Evolutionary conservation across 2,888 invertebrate genomes (phyloP), one percentile per base, ranked within the genome.

Genomic region (Macrophya annulata): DNA sequence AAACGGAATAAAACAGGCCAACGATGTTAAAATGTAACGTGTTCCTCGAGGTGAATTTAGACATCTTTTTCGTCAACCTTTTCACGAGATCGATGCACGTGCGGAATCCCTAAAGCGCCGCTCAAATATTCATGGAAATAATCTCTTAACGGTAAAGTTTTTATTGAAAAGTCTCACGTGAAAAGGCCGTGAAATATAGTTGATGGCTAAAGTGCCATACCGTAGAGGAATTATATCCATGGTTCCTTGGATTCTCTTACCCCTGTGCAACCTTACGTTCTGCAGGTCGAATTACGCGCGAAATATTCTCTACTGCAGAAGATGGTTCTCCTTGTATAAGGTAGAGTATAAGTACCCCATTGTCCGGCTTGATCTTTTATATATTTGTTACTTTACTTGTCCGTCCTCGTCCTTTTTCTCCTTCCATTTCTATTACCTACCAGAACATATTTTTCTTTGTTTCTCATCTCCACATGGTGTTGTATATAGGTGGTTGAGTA

Each of bases 91-190:
- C 74, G 74, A 74, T 74, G 45, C 74, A 74, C 45, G 74, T 12
- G 1, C 43, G 43, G 45, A 74, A 74, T 74, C 74, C 74, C 45
- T 31, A 25, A 55, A 77, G 25, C 77, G 25, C 9, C 55, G 77
- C 48, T 77, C 51, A 51, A 77, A 55, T 77, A 77, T 77, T 77
- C 77, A 77, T 77, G 77, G 51, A 48, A 55, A 77, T 77, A 77
- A 77, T 77, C 77, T 77, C 77, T 77, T 87, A 86, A 87, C 85
- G 84, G 84, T 85, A 71, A 87, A 89, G 89, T 88, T 88, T 31
- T 86, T 85, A 89, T 89, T 89, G 85, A 85, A 88, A 89, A 89
- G 86, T 88, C 87, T 85, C 77, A 55, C 86, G 86, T 45, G 74
- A 74, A 74, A 74, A 68, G 68, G 31, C 68, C 25, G 17, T 68